Conservation (phyloP, 2,797 vertebrate genomes). For the Masticophis lateralis region DNA sequence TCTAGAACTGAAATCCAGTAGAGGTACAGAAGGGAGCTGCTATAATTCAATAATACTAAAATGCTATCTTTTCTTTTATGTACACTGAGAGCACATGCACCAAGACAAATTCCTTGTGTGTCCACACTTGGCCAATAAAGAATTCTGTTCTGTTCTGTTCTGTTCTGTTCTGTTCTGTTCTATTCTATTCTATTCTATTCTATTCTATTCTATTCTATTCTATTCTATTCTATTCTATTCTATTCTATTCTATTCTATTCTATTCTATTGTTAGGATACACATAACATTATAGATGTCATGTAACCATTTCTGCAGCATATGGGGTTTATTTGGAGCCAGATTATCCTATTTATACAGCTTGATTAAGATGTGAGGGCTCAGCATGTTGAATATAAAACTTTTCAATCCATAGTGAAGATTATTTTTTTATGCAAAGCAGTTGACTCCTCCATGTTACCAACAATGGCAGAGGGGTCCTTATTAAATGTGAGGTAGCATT, state of each 20-base stretch:
- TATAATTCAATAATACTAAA: neutral
- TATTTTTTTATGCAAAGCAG: slow-evolving; percentile 57
- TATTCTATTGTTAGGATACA: neutral
- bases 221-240: too few relatives aligned
- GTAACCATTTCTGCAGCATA: slow-evolving; percentile 42
- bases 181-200: too few relatives aligned
- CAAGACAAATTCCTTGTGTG: too few relatives aligned
- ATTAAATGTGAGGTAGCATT: slow-evolving; percentile 51
- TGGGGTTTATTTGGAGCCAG: slow-evolving; percentile 39
- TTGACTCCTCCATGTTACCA: slow-evolving; percentile 28
- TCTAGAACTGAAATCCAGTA: neutral
- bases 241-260: too few relatives aligned
- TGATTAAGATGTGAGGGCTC: slow-evolving; percentile 34
- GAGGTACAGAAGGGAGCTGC: neutral
- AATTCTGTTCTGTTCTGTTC: too few relatives aligned
- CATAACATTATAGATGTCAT: neutral
- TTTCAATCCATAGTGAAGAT: slow-evolving; percentile 49
- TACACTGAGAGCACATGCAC: too few relatives aligned
- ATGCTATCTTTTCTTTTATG: neutral
- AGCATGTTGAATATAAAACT: slow-evolving; percentile 43
- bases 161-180: too few relatives aligned
- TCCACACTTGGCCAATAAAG: too few relatives aligned
- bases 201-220: too few relatives aligned
- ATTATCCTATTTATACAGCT: slow-evolving; percentile 31
- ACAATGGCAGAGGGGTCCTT: slow-evolving; percentile 23